These are phyloP conservation scores for Acanthurus lineatus DNA, from an alignment of 2,797 vertebrate species.

Conservation along the genomic window DNA sequence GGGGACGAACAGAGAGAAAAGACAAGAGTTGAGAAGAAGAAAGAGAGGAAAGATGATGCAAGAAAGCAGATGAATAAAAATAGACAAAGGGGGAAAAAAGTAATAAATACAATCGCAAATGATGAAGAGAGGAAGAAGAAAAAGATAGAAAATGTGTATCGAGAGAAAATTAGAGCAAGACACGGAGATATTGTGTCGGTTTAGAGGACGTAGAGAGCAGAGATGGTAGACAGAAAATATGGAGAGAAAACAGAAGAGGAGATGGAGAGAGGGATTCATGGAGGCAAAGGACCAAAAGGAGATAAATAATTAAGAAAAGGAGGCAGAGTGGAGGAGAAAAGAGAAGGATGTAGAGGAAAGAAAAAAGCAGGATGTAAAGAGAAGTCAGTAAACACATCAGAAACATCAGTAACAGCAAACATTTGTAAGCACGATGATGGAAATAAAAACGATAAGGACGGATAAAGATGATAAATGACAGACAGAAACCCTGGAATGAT, in stretches of 20 bases:
- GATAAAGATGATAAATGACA: no score
- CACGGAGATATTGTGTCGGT: no score
- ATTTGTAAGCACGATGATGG: not conserved
- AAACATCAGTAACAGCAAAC: not conserved
- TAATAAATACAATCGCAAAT: no score
- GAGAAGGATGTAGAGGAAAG: no score
- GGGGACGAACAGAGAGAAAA: not conserved
- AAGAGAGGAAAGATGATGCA: not conserved
- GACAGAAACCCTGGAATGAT: not conserved
- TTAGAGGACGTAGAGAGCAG: not conserved
- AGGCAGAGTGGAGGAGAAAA: not conserved
- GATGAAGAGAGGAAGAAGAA: not conserved
- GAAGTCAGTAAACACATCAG: conserved; percentile 18
- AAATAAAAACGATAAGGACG: not conserved
- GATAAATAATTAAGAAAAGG: not conserved
- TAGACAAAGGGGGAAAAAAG: not conserved
- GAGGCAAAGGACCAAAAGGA: not conserved
- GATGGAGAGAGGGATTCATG: not conserved
- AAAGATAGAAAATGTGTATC: not conserved
- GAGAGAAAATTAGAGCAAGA: not conserved
- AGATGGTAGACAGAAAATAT: no score
- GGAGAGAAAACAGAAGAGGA: not conserved
- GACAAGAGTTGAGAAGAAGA: not conserved
- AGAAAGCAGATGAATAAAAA: not conserved
- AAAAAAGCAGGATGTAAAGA: conserved; percentile 15